Evolutionary conservation across 1,140 invertebrate species (phyloP).

Genomic region (Euglossa dilemma): DNA sequence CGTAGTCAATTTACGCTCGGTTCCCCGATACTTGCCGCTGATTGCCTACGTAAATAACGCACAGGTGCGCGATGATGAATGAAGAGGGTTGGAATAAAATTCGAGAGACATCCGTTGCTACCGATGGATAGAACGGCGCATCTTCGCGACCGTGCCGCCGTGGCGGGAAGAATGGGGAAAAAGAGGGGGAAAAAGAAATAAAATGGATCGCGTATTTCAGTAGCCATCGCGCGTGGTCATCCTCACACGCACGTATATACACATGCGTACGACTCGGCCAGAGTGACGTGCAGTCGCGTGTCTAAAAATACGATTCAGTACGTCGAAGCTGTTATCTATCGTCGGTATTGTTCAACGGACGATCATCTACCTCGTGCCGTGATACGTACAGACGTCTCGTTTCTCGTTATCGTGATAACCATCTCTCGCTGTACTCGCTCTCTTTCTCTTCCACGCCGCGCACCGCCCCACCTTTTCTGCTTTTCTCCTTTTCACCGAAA

Average conservation of each 20-base stretch:
- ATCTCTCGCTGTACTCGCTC: background rate
- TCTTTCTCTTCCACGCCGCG: no score
- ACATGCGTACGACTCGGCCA: background rate
- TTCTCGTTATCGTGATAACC: background rate
- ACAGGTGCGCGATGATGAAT: background rate
- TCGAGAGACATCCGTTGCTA: background rate
- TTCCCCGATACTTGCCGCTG: background rate
- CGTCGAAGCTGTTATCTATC: slow-evolving; percentile 58
- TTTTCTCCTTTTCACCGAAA: background rate
- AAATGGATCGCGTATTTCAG: slow-evolving; percentile 71
- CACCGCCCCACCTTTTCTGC: background rate
- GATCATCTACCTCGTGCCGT: slow-evolving; percentile 47
- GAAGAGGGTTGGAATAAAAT: background rate
- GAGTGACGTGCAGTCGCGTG: slow-evolving; percentile 9
- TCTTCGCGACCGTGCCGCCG: no score
- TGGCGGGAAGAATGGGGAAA: no score
- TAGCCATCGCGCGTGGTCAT: slow-evolving; percentile 59
- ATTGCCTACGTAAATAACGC: slow-evolving; percentile 16
- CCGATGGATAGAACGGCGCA: background rate
- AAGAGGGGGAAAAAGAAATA: no score
- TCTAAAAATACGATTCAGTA: slow-evolving; percentile 46
- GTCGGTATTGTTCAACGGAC: slow-evolving; percentile 71
- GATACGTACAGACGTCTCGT: background rate
- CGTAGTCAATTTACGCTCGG: slow-evolving; percentile 2
- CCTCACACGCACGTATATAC: slow-evolving; percentile 11